Evolutionary conservation across 2,797 vertebrate species (phyloP), one percentile per base, ranked within the genome.

Genomic region (Distichodus sexfasciatus): DNA sequence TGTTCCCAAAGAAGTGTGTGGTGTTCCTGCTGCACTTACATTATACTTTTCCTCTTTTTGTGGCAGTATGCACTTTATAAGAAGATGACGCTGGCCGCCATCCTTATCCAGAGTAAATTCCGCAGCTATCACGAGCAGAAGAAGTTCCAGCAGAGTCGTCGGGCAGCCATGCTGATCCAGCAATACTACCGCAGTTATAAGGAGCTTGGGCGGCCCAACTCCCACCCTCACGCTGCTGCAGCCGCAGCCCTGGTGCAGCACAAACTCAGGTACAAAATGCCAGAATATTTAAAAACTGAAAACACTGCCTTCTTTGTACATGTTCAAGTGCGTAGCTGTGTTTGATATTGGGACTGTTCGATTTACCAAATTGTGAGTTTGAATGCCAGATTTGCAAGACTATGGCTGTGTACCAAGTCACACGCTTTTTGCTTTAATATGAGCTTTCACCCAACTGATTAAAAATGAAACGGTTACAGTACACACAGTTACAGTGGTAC

Each of bases 81-180:
- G 90, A 97, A 97, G 94, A 99, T 99, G 97, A 99, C 97, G 47
- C 94, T 97, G 92, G 97, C 97, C 83, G 97, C 97, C 92, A 97
- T 99, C 90, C 93, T 98, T 71, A 99, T 99, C 91, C 97, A 99
- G 95, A 99, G 97, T 89, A 98, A 97, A 89, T 99, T 99, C 90
- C 94, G 97, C 87, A 98, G 96, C 88, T 99, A 99, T 68, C 93
- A 97, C 0, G 96, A 98, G 82, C 95, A 99, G 88, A 97, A 96
- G 76, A 95, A 93, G 85, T 99, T 99, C 85, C 97, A 97, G 88
- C 97, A 99, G 84, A 98, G 96, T 89, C 94, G 97, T 33, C 92
- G 94, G 33, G 97, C 97, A 4, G 97, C 97, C 0, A 88, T 99
- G 89, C 94, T 98, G 81, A 99, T 99, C 90, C 97, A 99, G 89